Evolutionary conservation across 2,888 invertebrate species (phyloP).

Genomic region (Mesodorylaimus sp.): DNA sequence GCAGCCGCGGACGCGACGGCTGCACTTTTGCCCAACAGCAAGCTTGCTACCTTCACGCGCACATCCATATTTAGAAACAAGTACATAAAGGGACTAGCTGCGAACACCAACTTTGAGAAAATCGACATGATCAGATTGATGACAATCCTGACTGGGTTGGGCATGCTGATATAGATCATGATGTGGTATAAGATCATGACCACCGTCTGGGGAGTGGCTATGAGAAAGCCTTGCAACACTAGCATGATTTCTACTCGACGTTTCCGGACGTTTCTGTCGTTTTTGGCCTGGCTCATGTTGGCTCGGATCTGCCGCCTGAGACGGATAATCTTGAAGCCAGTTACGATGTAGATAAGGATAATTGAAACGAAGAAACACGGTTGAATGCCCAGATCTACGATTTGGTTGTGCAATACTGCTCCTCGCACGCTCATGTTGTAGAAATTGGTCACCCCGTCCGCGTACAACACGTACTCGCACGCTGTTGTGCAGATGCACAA

Average conservation of each 20-base stretch:
- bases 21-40: no score
- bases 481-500: neutral
- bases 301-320: neutral
- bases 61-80: no score
- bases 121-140: no score
- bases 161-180: neutral
- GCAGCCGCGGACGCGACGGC: no score
- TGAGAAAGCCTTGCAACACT: neutral
- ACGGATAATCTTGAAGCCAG: neutral
- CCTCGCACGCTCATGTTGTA: neutral
- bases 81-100: no score
- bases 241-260: neutral
- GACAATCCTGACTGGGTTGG: no score
- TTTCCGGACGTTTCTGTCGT: neutral
- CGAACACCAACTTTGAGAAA: no score
- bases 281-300: neutral
- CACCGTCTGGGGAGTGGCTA: neutral
- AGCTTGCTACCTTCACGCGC: no score
- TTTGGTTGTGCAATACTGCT: neutral
- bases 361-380: neutral
- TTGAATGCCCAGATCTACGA: neutral
- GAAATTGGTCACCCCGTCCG: neutral
- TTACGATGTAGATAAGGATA: neutral
- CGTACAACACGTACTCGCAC: neutral
- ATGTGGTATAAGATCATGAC: neutral